Evolutionary conservation across 1,140 invertebrate species (phyloP).

Genomic region (silkworm (Bombyx mori)): ASM3026992v2 NC_085114.1:6383001-6383500

Average conservation of each 20-base stretch:
- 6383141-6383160: conserved; percentile 47
- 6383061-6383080: too few relatives aligned
- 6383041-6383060: too few relatives aligned
- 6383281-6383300: conserved; percentile 22
- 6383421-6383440: conserved; percentile 23
- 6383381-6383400: conserved; percentile 25
- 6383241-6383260: conserved; percentile 24
- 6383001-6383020: too few relatives aligned
- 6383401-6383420: conserved; percentile 22
- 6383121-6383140: conserved; percentile 50
- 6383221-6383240: conserved; percentile 8
- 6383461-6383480: too few relatives aligned
- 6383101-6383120: too few relatives aligned
- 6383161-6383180: conserved; percentile 31
- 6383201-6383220: neutral
- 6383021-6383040: too few relatives aligned
- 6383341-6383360: conserved; percentile 36
- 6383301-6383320: conserved; percentile 48
- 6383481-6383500: conserved; percentile 3
- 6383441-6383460: too few relatives aligned
- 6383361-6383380: conserved; percentile 30
- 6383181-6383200: neutral
- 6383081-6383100: too few relatives aligned
- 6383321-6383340: conserved; percentile 31
- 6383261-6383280: conserved; percentile 44